Evolutionary conservation across 2,113 vertebrate genomes (phyloP), one percentile per base, ranked within the genome.

Genomic region (Anas platyrhynchos): DNA sequence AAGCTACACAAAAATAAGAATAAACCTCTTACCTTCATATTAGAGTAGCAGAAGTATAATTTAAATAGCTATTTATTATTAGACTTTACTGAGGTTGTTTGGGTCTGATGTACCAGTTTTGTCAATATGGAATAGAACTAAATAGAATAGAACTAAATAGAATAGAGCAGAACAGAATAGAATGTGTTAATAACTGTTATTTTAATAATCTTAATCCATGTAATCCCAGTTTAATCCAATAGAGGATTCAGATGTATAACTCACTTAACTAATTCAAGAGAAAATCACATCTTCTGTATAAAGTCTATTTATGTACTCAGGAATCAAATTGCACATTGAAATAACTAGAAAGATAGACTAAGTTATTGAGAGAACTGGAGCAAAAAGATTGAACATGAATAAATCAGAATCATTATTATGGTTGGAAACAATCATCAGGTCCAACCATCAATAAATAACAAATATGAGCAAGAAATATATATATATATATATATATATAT

Each of bases 261-360:
- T 88, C 22, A 68, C 4, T 59, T 29, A n/a, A 79, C 4, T 44
- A 69, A 77, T 34, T 54, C 0, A 14, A 61, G 46, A 41, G 38
- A 86, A 91, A 86, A 59, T 56, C 34, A 65, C 6, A 9, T 1
- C 32, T 54, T 67, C 20, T 55, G 5, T 61, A 26, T 38, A 16
- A 80, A 0, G 0, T 59, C 25, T 79, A 7, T 15, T 23, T 41
- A 16, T 44, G 52, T 46, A 29, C 1, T 16, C 23, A n/a, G 46
- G 6, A 61, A 43, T 61, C 77, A 38, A 8, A 44, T 25, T 52
- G 11, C 34, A 34, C 15, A 55, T 21, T 29, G 41, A 75, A 91
- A 76, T 48, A 62, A 61, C 8, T 58, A 46, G 15, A 75, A 68
- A 73, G 34, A 62, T 0, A 58, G 32, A 29, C 1, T 0, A 75